These are phyloP conservation scores for Neuroscelio doddi DNA, from an alignment of 2,888 invertebrate genomes.

Conservation along the genomic window DNA sequence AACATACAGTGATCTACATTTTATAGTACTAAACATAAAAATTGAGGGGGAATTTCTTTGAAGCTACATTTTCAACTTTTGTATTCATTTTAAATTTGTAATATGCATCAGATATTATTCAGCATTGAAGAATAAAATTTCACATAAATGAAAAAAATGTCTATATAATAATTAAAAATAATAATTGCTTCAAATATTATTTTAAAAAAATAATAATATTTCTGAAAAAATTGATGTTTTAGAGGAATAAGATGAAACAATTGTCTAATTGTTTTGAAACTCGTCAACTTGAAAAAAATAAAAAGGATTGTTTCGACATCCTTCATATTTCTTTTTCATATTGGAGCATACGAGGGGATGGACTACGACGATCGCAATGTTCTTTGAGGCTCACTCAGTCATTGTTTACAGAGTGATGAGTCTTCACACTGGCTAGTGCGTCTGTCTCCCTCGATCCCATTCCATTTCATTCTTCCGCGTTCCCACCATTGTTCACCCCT, in stretches of 20 bases:
- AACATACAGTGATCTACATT: not conserved
- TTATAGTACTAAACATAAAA: too few relatives aligned
- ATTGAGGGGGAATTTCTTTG: too few relatives aligned
- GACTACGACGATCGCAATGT: constrained; percentile 42
- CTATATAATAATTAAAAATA: too few relatives aligned
- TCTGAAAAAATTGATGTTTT: not conserved
- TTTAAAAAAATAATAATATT: not conserved
- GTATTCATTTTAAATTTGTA: too few relatives aligned
- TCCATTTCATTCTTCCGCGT: constrained; percentile 69
- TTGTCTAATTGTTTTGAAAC: not conserved
- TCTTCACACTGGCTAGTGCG: constrained; percentile 66
- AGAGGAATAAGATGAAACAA: not conserved
- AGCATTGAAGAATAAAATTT: too few relatives aligned
- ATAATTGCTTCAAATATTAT: not conserved
- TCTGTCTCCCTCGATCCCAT: constrained; percentile 63
- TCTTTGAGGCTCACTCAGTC: constrained; percentile 67
- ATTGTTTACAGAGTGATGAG: constrained; percentile 72
- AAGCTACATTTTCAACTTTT: too few relatives aligned
- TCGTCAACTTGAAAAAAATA: constrained; percentile 3
- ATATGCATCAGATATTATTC: too few relatives aligned
- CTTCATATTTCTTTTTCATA: constrained; percentile 32
- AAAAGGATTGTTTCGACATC: constrained; percentile 21
- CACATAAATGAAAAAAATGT: too few relatives aligned
- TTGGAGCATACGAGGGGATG: constrained; percentile 21
- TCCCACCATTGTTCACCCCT: constrained; percentile 64